Conservation (phyloP, 2,797 vertebrate species). For the Sebastes steindachneri region DNA sequence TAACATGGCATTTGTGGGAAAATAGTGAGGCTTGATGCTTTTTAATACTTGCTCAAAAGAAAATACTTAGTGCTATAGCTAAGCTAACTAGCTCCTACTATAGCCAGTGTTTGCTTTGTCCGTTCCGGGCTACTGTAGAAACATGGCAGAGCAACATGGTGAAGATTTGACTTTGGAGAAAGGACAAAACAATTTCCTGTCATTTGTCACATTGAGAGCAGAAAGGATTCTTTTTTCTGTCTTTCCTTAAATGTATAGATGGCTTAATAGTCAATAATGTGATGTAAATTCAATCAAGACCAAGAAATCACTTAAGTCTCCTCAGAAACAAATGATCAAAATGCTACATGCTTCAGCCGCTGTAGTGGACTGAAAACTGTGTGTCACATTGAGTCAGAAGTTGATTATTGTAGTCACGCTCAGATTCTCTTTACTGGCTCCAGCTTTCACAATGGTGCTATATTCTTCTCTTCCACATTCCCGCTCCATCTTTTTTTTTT, state of each 20-base stretch:
- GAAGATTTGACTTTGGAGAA: too few relatives aligned
- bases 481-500: conserved; percentile 16
- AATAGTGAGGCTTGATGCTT: neutral
- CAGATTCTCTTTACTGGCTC: neutral
- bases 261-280: neutral
- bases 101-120: too few relatives aligned
- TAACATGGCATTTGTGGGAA: neutral
- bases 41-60: neutral
- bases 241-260: neutral
- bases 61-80: neutral
- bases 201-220: neutral
- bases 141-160: too few relatives aligned
- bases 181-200: neutral
- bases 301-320: neutral
- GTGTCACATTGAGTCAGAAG: conserved; percentile 11
- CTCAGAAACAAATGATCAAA: neutral
- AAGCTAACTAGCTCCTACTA: too few relatives aligned
- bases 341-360: neutral
- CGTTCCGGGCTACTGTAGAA: too few relatives aligned
- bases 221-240: neutral
- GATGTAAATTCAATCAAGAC: neutral
- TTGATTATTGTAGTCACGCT: conserved; percentile 25
- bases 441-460: neutral
- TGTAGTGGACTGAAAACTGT: neutral
- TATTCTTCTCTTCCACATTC: conserved; percentile 15